Evolutionary conservation across 1,140 invertebrate species (phyloP), one percentile per base, ranked within the genome.

Genomic region (Periplaneta americana): DNA sequence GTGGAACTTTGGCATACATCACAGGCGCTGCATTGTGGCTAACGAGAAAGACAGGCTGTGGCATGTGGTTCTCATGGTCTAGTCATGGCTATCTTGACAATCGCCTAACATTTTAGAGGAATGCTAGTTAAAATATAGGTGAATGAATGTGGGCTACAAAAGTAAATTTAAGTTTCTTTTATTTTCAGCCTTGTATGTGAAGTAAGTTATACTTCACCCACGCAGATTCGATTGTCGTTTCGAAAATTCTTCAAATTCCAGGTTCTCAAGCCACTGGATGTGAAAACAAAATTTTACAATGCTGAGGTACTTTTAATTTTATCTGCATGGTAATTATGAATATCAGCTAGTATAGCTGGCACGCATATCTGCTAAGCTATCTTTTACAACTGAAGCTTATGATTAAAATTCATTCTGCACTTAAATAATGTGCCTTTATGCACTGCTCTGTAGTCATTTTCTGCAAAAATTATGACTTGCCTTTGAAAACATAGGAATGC

Each of bases 201-300:
- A 89, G 97, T 99, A 5, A 95, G 92, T 83, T 99, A 99, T 87
- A 93, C 92, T 83, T 93, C 92, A 79, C 88, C 92, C 80, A 90
- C 91, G 80, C 94, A 94, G 83, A 92, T 93, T 84, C 89, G 94
- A 78, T 91, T 92, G 83, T 94, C 93, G n/a, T 94, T 98, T 87
- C 92, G 96, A 85, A 99, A 99, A 88, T 99, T 98, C 88, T 99
- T 99, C 87, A 99, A 99, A 90, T 99, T 99, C 89, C 96, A 98
- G 92, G 98, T 99, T 0, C 92, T 98, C 82, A 99, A 99, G 87
- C 98, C 98, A 74, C 89, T 99, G 18, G 98, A 99, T 92, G 97
- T 99, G 0, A 98, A 99, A 89, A 99, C 98, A 6, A 99, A 99
- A 87, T 98, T 99, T 88, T 99, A 97, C 87, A 98, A 98, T 92